Base-by-base conservation (phyloP, 2,113 vertebrate genomes). In the Onychostruthus taczanowskii region DNA sequence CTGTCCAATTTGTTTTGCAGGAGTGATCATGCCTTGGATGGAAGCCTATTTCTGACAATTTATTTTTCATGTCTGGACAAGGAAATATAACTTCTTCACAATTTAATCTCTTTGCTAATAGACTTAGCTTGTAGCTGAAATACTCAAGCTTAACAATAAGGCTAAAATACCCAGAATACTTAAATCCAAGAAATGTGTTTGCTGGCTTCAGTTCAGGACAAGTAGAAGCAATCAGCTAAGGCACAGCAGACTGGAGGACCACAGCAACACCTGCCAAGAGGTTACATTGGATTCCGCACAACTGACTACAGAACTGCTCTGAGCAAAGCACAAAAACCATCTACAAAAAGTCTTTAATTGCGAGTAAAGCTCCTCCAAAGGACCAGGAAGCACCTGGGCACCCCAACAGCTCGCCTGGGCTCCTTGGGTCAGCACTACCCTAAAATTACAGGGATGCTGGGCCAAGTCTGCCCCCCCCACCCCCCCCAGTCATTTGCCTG, bases 31-130 rank as follows among this genome's bases (percentile, higher is more conserved):
- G 46, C 67, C 61, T 92, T 96, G 90, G 95, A 95, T 9, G 4
- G 46, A 79, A 91, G 89, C 95, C 95, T 73, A 96, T 89, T 96
- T 79, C 64, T 82, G 95, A 97, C 84, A 70, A 96, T 96, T 96
- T 94, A 90, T 96, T 95, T 92, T 96, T 95, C 92, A 23, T 89
- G 88, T 95, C 93, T 91, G 86, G 83, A 95, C 96, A 96, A 94
- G 77, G 95, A 80, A 89, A 89, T 95, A 82, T 89, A 89, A 93
- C 69, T 90, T 93, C 76, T 87, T 94, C 94, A 46, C 88, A 93
- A 93, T 96, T 96, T 96, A 97, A 96, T 92, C 94, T 94, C 83
- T 92, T 84, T 87, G 85, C 88, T 96, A 94, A 94, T 90, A 95
- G 86, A 94, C 87, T 95, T 89, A 92, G 83, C 68, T 69, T 94